phyloP scores from a whole-genome alignment of 2,113 vertebrate species.

The Platichthys stellatus region DNA sequence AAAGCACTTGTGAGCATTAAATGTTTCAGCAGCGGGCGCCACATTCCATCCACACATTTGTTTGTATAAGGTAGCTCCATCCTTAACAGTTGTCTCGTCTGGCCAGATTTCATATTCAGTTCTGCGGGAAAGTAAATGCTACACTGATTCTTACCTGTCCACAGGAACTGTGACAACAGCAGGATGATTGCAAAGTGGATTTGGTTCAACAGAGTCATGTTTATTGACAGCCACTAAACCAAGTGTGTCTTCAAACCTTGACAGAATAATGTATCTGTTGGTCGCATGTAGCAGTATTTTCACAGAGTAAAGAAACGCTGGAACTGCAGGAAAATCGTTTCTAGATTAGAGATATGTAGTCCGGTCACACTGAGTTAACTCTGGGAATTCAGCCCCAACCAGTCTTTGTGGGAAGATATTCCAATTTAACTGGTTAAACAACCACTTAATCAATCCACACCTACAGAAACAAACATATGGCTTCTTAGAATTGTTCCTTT shows the following conservation, averaged over 20 bases:
- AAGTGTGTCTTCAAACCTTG: conserved; percentile 50
- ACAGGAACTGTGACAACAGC: conserved; percentile 53
- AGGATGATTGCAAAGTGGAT: conserved; percentile 50
- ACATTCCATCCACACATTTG: conserved; percentile 19
- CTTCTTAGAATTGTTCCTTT: not conserved
- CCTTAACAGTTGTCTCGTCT: conserved; percentile 26
- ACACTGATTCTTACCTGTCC: conserved; percentile 41
- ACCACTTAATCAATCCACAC: not conserved
- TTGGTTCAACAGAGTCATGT: conserved; percentile 52
- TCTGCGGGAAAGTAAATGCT: conserved; percentile 40
- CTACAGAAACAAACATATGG: conserved; percentile 5
- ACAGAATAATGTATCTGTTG: conserved; percentile 56
- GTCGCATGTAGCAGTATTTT: conserved; percentile 24
- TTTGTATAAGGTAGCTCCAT: not conserved
- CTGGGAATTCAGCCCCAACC: conserved; percentile 28
- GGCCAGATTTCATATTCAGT: conserved; percentile 5
- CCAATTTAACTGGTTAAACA: conserved; percentile 10
- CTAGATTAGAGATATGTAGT: conserved; percentile 37
- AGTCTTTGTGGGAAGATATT: conserved; percentile 19
- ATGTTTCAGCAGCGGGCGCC: conserved; percentile 13
- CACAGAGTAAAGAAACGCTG: conserved; percentile 6
- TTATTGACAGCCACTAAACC: conserved; percentile 60
- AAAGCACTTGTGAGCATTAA: conserved; percentile 20
- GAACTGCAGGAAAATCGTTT: conserved; percentile 12
- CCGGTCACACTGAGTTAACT: conserved; percentile 13